Percentiles rank a stretch among this genome's conserved stretches.
Conservation (phyloP, 2,797 vertebrate genomes). For the Mastacembelus armatus region DNA sequence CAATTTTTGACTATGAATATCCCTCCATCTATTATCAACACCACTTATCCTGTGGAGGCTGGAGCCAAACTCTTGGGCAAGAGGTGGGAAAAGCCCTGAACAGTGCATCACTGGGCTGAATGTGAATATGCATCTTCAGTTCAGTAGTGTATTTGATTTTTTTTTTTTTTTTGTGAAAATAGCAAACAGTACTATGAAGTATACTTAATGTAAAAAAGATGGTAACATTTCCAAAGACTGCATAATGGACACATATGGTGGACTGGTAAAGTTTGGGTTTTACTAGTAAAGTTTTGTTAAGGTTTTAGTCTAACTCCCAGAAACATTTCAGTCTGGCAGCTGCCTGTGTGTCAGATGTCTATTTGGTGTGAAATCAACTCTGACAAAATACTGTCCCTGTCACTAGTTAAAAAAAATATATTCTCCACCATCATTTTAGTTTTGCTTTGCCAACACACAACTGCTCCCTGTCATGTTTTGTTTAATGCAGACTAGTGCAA, state of each 20-base stretch:
- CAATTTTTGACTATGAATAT: not conserved
- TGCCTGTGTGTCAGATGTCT: conserved; percentile 2
- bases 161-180: not conserved
- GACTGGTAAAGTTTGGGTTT: too few relatives aligned
- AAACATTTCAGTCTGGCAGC: conserved; percentile 18
- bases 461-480: conserved; percentile 3
- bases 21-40: too few relatives aligned
- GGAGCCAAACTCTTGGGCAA: too few relatives aligned
- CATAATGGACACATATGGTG: too few relatives aligned
- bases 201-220: too few relatives aligned
- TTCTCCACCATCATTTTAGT: not conserved
- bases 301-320: too few relatives aligned
- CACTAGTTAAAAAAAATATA: conserved; percentile 4
- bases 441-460: not conserved
- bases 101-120: too few relatives aligned
- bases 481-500: not conserved
- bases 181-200: too few relatives aligned
- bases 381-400: not conserved
- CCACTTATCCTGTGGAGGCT: too few relatives aligned
- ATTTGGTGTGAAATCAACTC: not conserved
- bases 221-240: too few relatives aligned
- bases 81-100: too few relatives aligned
- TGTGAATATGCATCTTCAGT: not conserved
- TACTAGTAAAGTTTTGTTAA: too few relatives aligned
- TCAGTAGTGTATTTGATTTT: not conserved